Base-by-base conservation (phyloP, 2,797 vertebrate genomes). In the Champsocephalus gunnari region DNA sequence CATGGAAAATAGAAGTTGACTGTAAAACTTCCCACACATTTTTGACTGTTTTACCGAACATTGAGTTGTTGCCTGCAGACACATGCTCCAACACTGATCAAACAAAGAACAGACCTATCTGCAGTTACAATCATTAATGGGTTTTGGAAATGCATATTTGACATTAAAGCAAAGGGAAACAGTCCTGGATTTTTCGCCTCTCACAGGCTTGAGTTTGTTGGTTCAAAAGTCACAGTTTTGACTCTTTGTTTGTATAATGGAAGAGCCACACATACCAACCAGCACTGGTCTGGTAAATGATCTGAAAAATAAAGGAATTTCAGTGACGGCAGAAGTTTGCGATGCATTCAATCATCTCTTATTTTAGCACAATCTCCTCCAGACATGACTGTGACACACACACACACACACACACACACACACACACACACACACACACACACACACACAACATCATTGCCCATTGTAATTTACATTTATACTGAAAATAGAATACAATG, bases 241-340 rank as follows among this genome's bases (percentile, higher is more conserved):
- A 47, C 11, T 64, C 2, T 50, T 54, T 66, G 21, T 66, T 66
- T 72, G 28, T 60, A 4, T 45, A 49, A 58, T 28, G 34, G 34
- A 51, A 45, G 16, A 55, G 17, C 4, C 67, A 12, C 12, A 44
- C 57, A 72, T 66, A 62, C 58, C 58, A 59, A 8, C 8, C 3
- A 45, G 4, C 4, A 24, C 47, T 17, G 45, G 12, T 55, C 41
- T 66, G 67, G 19, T 53, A 51, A 56, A 62, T 73, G 64, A 79
- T 68, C 73, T 54, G 51, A 71, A 53, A 55, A 65, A 66, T 51
- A 51, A 64, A 71, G 45, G 68, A 82, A 76, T 77, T 62, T 72
- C 34, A 74, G 12, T 68, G 50, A 78, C 1, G 1, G 44, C 49
- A 64, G 66, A 58, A 1, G 4, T 59, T 63, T 70, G 34, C 2